Conservation (phyloP, 2,797 vertebrate genomes). For the Parambassis ranga region DNA sequence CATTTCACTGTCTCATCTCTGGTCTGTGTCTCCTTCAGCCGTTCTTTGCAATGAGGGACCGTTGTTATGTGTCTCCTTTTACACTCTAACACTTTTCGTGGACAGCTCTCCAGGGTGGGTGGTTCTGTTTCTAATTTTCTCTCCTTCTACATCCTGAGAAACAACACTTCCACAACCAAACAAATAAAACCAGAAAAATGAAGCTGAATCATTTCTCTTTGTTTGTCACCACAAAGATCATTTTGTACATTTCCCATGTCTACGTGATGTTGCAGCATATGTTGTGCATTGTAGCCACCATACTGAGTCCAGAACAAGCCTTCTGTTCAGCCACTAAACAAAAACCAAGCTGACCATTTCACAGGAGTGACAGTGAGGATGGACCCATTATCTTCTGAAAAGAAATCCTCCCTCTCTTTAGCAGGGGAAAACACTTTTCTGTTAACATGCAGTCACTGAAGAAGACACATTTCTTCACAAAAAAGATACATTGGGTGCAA, state of each 20-base stretch:
- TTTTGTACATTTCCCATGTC: not conserved
- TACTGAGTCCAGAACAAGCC: constrained; percentile 7
- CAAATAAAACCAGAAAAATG: constrained; percentile 27
- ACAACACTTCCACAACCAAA: constrained; percentile 48
- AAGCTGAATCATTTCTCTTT: not conserved
- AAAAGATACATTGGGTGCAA: not conserved
- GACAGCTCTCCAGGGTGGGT: constrained; percentile 56
- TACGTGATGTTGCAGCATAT: not conserved
- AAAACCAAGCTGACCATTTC: constrained; percentile 30
- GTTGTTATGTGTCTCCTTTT: constrained; percentile 43
- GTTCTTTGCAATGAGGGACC: constrained; percentile 4
- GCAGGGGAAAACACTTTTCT: not conserved
- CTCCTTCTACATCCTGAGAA: constrained; percentile 51
- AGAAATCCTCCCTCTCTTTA: too few species aligned
- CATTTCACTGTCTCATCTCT: not conserved
- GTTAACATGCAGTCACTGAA: not conserved
- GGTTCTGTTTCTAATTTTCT: constrained; percentile 75
- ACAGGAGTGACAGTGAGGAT: not conserved
- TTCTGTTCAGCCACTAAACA: constrained; percentile 26
- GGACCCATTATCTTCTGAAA: too few species aligned
- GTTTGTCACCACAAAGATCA: constrained; percentile 1
- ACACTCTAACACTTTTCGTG: constrained; percentile 41
- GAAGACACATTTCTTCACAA: not conserved
- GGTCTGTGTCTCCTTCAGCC: constrained; percentile 9
- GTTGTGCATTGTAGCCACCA: not conserved